A percentile compares a stretch with the other conserved stretches of the same genome.
Evolutionary conservation across 2,888 invertebrate species (phyloP).

Genomic region (Acanthosepion lycidas): DNA sequence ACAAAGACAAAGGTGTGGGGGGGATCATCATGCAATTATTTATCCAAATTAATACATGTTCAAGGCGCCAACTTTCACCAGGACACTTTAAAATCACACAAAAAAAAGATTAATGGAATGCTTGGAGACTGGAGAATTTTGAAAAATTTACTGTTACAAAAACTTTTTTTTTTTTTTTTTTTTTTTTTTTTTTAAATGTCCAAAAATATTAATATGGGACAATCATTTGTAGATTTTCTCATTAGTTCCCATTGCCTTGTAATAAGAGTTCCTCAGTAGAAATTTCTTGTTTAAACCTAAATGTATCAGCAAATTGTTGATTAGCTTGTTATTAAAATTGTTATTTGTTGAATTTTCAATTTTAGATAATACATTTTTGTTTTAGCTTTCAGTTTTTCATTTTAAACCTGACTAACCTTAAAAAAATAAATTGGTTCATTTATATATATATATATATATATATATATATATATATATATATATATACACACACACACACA

Average conservation of each 20-base stretch:
- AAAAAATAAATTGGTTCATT: not conserved
- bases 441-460: not conserved
- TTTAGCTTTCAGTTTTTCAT: not conserved
- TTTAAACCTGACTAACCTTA: not conserved
- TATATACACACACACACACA: not conserved
- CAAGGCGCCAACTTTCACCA: not conserved
- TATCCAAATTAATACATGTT: not conserved
- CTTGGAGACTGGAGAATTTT: not conserved
- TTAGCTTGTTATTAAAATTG: not conserved
- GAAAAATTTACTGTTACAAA: not conserved
- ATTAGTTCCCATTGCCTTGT: not conserved
- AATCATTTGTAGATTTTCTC: not conserved
- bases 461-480: not conserved
- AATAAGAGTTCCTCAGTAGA: not conserved
- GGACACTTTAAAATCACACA: not conserved
- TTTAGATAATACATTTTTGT: slow-evolving; percentile 5
- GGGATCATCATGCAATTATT: no score
- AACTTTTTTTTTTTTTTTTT: not conserved
- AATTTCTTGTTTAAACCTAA: not conserved
- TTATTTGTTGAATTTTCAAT: slow-evolving; percentile 17
- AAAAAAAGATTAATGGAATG: not conserved
- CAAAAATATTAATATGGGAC: not conserved
- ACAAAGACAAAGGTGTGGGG: no score
- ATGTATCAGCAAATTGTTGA: not conserved
- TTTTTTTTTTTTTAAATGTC: not conserved